phyloP scores from a whole-genome alignment of 1,140 invertebrate genomes.

The Drosophila varians region DNA sequence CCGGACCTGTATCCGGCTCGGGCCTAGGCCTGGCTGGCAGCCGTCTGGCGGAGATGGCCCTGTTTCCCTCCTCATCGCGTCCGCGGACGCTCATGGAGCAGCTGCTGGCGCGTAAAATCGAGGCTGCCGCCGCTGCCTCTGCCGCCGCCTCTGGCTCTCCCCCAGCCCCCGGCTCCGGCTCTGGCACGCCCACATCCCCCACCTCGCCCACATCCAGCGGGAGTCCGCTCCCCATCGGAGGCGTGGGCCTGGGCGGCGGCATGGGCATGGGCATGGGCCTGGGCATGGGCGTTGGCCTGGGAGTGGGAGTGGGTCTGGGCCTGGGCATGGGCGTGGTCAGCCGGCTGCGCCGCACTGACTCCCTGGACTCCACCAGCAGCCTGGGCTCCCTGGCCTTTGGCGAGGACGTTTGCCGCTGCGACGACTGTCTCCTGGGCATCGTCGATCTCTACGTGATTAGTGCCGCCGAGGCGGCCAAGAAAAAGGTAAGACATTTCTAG shows the following conservation, averaged over 20 bases:
- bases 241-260: constrained; percentile 84
- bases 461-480: constrained; percentile 86
- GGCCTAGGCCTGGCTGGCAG: not conserved
- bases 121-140: constrained; percentile 82
- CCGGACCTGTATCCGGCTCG: not conserved
- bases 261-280: constrained; percentile 74
- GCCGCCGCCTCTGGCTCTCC: constrained; percentile 87
- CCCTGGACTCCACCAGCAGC: constrained; percentile 90
- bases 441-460: constrained; percentile 89
- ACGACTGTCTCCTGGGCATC: constrained; percentile 92
- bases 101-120: constrained; percentile 90
- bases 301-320: constrained; percentile 12
- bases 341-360: constrained; percentile 88
- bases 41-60: constrained; percentile 54
- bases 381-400: constrained; percentile 87
- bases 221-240: not conserved
- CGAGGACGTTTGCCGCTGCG: constrained; percentile 91
- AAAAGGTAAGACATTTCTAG: constrained; percentile 86
- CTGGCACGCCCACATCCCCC: constrained; percentile 86
- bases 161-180: constrained; percentile 85
- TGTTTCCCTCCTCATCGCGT: constrained; percentile 84
- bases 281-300: not conserved
- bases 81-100: constrained; percentile 90
- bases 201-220: constrained; percentile 9
- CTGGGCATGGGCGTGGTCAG: constrained; percentile 70